Base-by-base conservation (phyloP, 2,113 vertebrate species). In the Ahaetulla prasina region DNA sequence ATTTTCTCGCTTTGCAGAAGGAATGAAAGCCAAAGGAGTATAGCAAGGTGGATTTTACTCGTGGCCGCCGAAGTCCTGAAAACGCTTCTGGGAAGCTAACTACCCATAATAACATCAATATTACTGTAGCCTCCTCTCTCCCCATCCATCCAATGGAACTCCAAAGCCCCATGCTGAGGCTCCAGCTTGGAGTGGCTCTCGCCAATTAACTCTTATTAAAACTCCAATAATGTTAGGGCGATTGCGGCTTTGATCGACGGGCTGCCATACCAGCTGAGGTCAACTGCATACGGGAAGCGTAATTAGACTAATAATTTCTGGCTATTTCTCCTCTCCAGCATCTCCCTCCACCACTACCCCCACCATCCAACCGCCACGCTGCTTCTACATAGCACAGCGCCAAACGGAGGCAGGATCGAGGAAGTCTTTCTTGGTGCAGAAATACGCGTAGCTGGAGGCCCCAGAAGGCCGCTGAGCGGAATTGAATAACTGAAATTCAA, bases 281-380 rank as follows among this genome's bases (percentile, higher is more conserved):
- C 97, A 96, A 91, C 89, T 11, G 0, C 94, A 94, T 96, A 90
- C 97, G 95, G 95, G 96, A 96, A 96, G 95, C 92, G 89, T 96
- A 96, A 97, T 97, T 96, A 97, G 94, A 88, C 92, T 95, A 96
- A 97, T 95, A 95, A 97, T 97, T 95, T 94, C 54, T 0, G 45
- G 93, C 94, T n/a, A 92, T 95, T 95, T 74, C 88, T 86, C 3
- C 39, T 20, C 27, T 47, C 45, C 4, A 6, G 8, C 14, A 23
- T 22, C 23, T 22, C 20, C 84, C 49, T 8, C 12, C 35, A 3
- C 90, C n/a, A n/a, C n/a, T n/a, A n/a, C n/a, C n/a, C n/a, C n/a
- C n/a, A n/a, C n/a, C n/a, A n/a, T n/a, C n/a, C n/a, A n/a, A n/a
- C n/a, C n/a, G n/a, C n/a, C n/a, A n/a, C n/a, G n/a, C n/a, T n/a